Conservation (phyloP, 2,797 vertebrate species). For the Sternotherus odoratus region DNA sequence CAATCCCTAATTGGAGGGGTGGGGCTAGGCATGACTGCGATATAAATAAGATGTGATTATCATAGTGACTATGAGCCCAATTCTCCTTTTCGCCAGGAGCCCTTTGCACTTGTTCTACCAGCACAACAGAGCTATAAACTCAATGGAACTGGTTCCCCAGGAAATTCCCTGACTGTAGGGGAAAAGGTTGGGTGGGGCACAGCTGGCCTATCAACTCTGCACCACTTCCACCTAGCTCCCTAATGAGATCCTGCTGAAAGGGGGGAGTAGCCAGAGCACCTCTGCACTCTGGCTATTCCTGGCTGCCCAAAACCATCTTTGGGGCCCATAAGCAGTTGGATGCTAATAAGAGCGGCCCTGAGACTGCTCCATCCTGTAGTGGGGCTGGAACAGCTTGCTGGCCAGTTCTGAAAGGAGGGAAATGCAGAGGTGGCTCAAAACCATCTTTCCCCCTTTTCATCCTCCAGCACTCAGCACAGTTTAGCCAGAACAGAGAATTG, state of each 20-base stretch:
- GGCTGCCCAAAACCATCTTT: neutral
- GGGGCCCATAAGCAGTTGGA: neutral
- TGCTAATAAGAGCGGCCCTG: neutral
- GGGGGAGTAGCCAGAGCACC: neutral
- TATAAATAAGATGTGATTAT: neutral
- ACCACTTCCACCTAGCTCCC: neutral
- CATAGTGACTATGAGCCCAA: accelerated
- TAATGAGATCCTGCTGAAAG: neutral
- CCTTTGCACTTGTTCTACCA: neutral
- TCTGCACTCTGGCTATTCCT: neutral
- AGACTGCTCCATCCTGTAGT: neutral
- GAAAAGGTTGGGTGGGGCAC: neutral
- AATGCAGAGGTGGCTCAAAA: neutral
- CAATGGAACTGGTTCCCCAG: neutral
- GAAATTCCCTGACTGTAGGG: neutral
- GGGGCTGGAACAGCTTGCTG: neutral
- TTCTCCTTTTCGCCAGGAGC: neutral
- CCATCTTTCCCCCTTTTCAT: neutral
- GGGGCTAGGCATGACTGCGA: neutral
- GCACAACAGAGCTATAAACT: neutral
- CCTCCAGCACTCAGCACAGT: neutral
- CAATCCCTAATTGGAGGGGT: neutral
- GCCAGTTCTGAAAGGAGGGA: neutral
- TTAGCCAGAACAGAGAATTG: neutral
- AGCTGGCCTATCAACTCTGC: neutral